Base-by-base conservation (phyloP, 2,797 vertebrate genomes). In the Antennarius maculatus region DNA sequence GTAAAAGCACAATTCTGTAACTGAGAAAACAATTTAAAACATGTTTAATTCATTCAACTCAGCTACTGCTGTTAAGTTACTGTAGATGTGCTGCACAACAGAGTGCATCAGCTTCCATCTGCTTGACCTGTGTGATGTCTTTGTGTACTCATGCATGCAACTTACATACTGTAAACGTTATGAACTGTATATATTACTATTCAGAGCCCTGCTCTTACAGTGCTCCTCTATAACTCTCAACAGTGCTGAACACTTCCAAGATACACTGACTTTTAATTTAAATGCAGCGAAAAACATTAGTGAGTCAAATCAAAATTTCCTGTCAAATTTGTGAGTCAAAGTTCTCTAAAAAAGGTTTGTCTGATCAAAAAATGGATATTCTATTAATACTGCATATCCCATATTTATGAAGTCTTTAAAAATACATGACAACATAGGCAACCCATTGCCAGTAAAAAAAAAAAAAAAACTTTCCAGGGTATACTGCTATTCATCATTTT, bases 1-100 rank as follows among this genome's bases (percentile, higher is more conserved):
- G 43, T 37, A n/a, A 56, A 71, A 74, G 76, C 2, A 5, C 48
- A n/a, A 23, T 64, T 52, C 42, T 58, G 49, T 48, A 71, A 57
- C 15, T 15, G 55, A 62, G 54, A 68, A 64, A 77, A 66, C 29
- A 16, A 34, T 77, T 75, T 57, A 57, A 67, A 50, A 54, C 50
- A 87, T 85, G 62, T 80, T 86, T 85, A 74, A 86, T 89, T 82
- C 42, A 82, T 87, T 52, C 7, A 16, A 68, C 41, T 66, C n/a
- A 5, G 7, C 47, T 12, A 11, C 29, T 37, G 10, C 39, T 62
- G 61, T 50, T 54, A 67, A 48, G 61, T 29, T 67, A 52, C 45
- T 50, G 64, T 53, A n/a, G 47, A 56, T 52, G 51, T 34, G 41
- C 31, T 45, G 62, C 23, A 74, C 61, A 67, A 27, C n/a, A 62